Evolutionary conservation across 2,888 invertebrate species (phyloP), one percentile per base, ranked within the genome.

Genomic region (Cataglyphis livida): DNA sequence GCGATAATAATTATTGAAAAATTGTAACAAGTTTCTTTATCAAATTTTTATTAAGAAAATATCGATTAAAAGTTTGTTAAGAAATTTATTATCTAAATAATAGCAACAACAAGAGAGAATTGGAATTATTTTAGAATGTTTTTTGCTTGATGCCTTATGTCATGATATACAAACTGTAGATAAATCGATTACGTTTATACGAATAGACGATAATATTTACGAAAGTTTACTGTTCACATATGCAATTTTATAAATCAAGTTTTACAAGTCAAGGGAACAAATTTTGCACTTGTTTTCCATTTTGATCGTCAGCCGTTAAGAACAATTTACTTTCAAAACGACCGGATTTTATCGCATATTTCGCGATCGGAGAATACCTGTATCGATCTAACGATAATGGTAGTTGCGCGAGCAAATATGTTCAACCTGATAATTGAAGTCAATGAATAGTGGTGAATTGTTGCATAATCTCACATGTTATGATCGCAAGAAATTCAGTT

Each of bases 371-470:
- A 35, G 44, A 78, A 64, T 83, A 64, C 65, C 59, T 41, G 59
- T 25, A 35, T 71, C 12, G 61, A 12, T 32, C 5, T 54, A 41
- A 54, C 54, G 44, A 38, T 78, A 73, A 61, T 41, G 70, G 64
- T 75, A 82, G 61, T 65, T 32, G 64, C 10, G 15, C 15, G 35
- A 15, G 7, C 66, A 83, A 88, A 84, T 86, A 86, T 81, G 54
- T 54, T n/a, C 9, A 35, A n/a, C 70, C 48, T 78, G 51, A 74
- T 88, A 87, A 88, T 85, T 84, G 82, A 35, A 54, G 57, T 64
- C 83, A 87, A 88, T 85, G 61, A 54, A 25, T 44, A 57, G 57
- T 38, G 41, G 32, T 68, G 83, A 51, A 71, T 71, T 74, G 61
- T 44, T 25, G 35, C 5, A 44, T 44, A 57, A 65, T 61, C 61